Conservation (phyloP, 2,797 vertebrate species). For the Typhlichthys subterraneus region DNA sequence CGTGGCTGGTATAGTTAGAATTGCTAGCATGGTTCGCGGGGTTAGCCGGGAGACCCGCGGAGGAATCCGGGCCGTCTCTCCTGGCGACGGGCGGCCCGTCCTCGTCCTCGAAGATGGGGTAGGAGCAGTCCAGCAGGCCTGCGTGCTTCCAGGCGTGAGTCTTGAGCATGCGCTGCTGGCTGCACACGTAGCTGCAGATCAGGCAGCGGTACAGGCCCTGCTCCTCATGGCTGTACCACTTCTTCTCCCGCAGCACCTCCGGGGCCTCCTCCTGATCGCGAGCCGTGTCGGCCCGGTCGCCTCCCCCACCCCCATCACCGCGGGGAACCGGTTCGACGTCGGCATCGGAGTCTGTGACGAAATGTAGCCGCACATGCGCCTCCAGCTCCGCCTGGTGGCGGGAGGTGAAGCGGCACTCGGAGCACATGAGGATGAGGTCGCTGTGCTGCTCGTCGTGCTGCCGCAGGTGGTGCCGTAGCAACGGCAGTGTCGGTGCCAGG, state of each 20-base stretch:
- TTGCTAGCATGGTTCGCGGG: not conserved
- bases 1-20: too few relatives aligned
- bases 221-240: constrained; percentile 95
- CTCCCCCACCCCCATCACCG: constrained; percentile 13
- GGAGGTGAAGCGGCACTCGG: constrained; percentile 85
- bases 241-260: constrained; percentile 74
- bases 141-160: constrained; percentile 98
- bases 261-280: not conserved
- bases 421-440: constrained; percentile 81
- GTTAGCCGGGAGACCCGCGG: constrained; percentile 8
- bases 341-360: constrained; percentile 76
- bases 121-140: constrained; percentile 93
- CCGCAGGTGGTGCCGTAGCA: constrained; percentile 88
- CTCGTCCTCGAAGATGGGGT: constrained; percentile 94
- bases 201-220: constrained; percentile 93
- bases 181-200: constrained; percentile 95
- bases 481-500: constrained; percentile 83
- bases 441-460: constrained; percentile 85
- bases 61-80: constrained; percentile 61
- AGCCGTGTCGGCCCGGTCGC: not conserved
- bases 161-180: constrained; percentile 95
- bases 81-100: constrained; percentile 58
- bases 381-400: constrained; percentile 89
- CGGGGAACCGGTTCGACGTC: constrained; percentile 21
- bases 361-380: constrained; percentile 85